Evolutionary conservation across 2,888 invertebrate genomes (phyloP), one percentile per base, ranked within the genome.

Genomic region (Apomyelois bistriatella): DNA sequence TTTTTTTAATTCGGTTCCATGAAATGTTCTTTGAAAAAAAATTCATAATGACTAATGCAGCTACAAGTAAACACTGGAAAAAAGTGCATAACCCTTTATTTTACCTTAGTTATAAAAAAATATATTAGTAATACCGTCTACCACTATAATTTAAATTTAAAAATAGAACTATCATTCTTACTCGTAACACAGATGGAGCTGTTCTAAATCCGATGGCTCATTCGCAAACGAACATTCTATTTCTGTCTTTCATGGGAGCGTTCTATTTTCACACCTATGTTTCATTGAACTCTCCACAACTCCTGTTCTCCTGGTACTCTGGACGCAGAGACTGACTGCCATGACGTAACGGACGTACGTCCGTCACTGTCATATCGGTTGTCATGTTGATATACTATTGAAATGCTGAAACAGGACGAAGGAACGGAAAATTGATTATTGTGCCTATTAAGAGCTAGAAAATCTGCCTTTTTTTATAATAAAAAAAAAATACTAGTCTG

Each of bases 261-360:
- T 76, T 86, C 85, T 88, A 88, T 87, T 87, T 85, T 71, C 68
- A 74, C 77, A 79, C 76, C 81, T 76, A 76, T 68, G 58, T 50
- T 71, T 60, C 54, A 50, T 32, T 55, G 59, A 74, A 61, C 78
- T 79, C 76, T 64, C 69, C 50, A 36, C 28, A 40, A 35, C 32
- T 76, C 74, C 70, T 90, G 80, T 8, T 73, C 62, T 65, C 90
- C 90, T 90, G 71, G 87, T 90, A 87, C 75, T 64, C 68, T 68
- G 71, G 76, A 77, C 74, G 72, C 72, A 68, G 61, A 64, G 72
- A 76, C 71, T 82, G 85, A 82, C 79, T 78, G 72, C 79, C 76
- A 83, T 90, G 90, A 90, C 90, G 89, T 86, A 88, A 82, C 68
- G 69, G 88, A 88, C 79, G 74, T 74, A 74, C 67, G 69, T 66